These are phyloP conservation scores for Wasmannia auropunctata DNA, from an alignment of 1,140 invertebrate species.

Conservation along the genomic window DNA sequence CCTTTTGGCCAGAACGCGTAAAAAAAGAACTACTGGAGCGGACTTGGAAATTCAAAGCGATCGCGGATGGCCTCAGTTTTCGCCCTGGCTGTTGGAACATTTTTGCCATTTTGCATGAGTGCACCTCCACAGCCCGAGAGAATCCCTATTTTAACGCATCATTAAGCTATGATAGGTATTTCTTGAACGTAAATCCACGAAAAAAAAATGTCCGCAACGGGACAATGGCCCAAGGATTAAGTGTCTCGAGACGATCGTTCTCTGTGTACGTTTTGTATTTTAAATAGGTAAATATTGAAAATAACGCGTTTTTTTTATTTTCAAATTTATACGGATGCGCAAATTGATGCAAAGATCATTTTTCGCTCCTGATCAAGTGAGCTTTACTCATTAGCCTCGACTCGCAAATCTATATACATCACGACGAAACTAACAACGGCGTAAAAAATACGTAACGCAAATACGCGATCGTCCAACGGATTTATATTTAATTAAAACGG, in stretches of 20 bases:
- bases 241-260: neutral
- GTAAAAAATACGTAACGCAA: neutral
- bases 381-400: neutral
- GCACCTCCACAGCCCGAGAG: neutral
- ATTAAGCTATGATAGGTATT: neutral
- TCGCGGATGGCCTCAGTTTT: neutral
- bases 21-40: neutral
- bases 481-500: conserved; percentile 50
- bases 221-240: neutral
- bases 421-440: neutral
- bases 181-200: neutral
- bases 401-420: neutral
- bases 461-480: neutral
- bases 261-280: neutral
- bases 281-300: neutral
- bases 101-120: neutral
- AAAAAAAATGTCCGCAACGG: neutral
- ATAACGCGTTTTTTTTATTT: too few species aligned
- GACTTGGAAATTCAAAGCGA: neutral
- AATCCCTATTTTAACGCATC: neutral
- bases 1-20: neutral
- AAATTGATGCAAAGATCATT: neutral
- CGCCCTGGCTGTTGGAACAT: neutral
- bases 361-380: neutral
- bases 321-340: neutral